A percentile compares a stretch with the other conserved stretches of the same genome.
Conservation (phyloP, 2,113 vertebrate genomes). For the Cettia cetti region DNA sequence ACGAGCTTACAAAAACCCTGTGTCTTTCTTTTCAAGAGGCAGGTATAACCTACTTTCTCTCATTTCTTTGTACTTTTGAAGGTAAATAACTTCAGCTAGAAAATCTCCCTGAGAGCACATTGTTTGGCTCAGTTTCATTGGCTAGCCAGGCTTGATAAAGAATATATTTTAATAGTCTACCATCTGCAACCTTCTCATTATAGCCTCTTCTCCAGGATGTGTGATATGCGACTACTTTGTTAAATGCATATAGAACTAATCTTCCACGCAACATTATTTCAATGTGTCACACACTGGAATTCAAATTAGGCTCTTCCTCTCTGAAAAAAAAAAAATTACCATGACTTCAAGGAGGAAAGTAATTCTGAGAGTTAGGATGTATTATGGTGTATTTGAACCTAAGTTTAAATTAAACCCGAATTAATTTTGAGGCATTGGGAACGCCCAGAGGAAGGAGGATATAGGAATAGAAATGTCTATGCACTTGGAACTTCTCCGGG, state of each 20-base stretch:
- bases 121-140: neutral
- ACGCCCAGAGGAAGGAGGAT: neutral
- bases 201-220: neutral
- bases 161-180: conserved; percentile 5
- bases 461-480: neutral
- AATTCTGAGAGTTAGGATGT: neutral
- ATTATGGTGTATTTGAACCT: neutral
- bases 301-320: neutral
- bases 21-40: neutral
- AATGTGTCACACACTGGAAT: neutral
- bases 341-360: neutral
- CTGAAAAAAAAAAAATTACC: neutral
- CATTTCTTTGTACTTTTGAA: neutral
- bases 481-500: neutral
- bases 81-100: neutral
- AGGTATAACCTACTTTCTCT: neutral
- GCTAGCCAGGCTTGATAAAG: neutral
- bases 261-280: neutral
- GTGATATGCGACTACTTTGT: neutral
- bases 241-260: neutral
- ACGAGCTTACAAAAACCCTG: neutral
- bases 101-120: neutral
- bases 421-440: neutral
- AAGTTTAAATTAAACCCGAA: neutral
- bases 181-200: conserved; percentile 22